Base-by-base conservation (phyloP, 2,113 vertebrate genomes). In the Cacatua alba region DNA sequence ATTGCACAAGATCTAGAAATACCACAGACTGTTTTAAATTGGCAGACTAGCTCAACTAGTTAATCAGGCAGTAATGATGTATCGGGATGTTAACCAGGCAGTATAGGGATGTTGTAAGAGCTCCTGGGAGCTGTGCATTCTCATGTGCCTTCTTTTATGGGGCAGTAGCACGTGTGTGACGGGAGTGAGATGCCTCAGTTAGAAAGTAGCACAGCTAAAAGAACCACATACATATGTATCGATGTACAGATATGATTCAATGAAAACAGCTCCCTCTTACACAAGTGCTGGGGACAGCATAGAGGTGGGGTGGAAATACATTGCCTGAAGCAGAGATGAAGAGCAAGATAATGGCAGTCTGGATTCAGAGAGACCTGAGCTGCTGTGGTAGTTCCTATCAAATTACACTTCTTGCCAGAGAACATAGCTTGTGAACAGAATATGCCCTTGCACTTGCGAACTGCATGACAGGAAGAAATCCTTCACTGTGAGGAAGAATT, bases 381-480 rank as follows among this genome's bases (percentile, higher is more conserved):
- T 68, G 62, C 72, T 57, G 48, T 13, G 37, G 35, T 39, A 31
- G 48, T 39, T 68, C 53, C 62, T 46, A 21, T 52, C 67, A 83
- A 41, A 51, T 64, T 57, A 23, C 10, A 8, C 28, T 43, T 79
- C 41, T 82, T 62, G 60, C 41, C 28, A 68, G 83, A 33, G 65
- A 68, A 48, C 41, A 7, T 8, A 55, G 31, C 60, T 78, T n/a
- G 4, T 49, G 29, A 63, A 63, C 33, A 62, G 41, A 78, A 6
- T n/a, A 23, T 28, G n/a, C 33, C n/a, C 7, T 62, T 71, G 39
- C 59, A 83, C 35, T 77, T 80, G 57, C 19, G 80, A 92, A 60
- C n/a, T 0, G 0, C 39, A 10, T 26, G 26, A 63, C 33, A 59
- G 21, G 57, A 35, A 59, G 33, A 59, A 59, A 59, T 35, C 23